Evolutionary conservation across 2,888 invertebrate species (phyloP), one percentile per base, ranked within the genome.

Genomic region (Thalpophila matura): DNA sequence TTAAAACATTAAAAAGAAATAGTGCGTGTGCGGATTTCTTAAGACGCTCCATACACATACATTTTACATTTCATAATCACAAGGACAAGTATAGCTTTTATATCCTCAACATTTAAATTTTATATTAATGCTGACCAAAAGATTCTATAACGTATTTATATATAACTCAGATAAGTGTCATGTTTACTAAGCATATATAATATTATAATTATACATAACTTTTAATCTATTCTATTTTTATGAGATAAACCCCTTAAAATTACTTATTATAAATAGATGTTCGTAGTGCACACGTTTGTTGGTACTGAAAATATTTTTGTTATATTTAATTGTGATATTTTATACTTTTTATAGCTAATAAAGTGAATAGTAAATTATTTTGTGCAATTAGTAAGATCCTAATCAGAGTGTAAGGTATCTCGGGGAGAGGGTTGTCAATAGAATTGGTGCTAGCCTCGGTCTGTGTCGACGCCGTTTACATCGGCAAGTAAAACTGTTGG

Each of bases 321-420:
- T n/a, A n/a, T 33, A n/a, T 43, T 35, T 22, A 3, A 14, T 57
- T 43, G 0, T 29, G 4, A 12, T n/a, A 45, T 16, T 24, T 27
- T 2, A 24, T 26, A 45, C 29, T 35, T 38, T 35, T 20, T 0
- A 20, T 1, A 35, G 24, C 14, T 20, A 26, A 26, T n/a, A 26
- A 12, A 24, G 2, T 46, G 20, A 24, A 24, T 29, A 14, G 5
- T 14, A n/a, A 16, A 47, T 33, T 9, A 46, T 24, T 5, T 20
- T 9, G 12, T 18, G 35, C 12, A 29, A 14, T 33, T 18, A 26
- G 12, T 33, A 43, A n/a, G 16, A 37, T 55, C 6, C 22, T 43
- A 16, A 26, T 33, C 1, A 29, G 12, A 43, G 12, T 29, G 16
- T 18, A 65, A 60, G 70, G 70, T 66, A 74, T 74, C 66, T 70